A percentile compares a stretch with the other conserved stretches of the same genome.
Evolutionary conservation across 2,113 vertebrate genomes (phyloP).

Genomic region (Siphamia tubifer): DNA sequence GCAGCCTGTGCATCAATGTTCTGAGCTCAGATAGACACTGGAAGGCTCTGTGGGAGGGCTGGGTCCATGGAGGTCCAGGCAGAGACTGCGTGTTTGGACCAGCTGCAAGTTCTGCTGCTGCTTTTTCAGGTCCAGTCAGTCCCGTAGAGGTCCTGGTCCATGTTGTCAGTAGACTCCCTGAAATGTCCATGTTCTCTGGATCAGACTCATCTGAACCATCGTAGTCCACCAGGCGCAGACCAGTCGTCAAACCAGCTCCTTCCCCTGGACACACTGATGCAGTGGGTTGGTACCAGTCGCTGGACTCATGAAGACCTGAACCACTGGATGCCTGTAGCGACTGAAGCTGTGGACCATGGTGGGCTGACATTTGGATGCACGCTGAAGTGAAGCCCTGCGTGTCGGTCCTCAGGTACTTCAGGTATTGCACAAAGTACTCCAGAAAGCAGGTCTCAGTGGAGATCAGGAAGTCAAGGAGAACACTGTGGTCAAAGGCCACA

Average conservation of each 20-base stretch:
- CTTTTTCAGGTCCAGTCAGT: background rate
- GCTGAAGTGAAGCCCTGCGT: conserved; percentile 77
- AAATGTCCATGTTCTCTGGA: conserved; percentile 57
- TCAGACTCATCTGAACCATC: conserved; percentile 89
- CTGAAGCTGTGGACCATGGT: too few relatives aligned
- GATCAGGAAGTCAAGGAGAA: conserved; percentile 95
- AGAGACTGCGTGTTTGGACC: background rate
- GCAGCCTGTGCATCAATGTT: conserved; percentile 81
- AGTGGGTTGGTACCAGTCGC: too few relatives aligned
- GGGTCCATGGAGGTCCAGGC: too few relatives aligned
- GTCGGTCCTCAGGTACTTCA: conserved; percentile 84
- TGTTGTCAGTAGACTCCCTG: too few relatives aligned
- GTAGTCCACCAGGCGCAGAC: conserved; percentile 83
- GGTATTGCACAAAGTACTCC: conserved; percentile 91
- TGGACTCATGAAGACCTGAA: too few relatives aligned
- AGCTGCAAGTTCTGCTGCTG: too few relatives aligned
- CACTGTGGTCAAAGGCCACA: conserved; percentile 86
- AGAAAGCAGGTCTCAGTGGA: conserved; percentile 95
- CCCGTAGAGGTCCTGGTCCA: background rate
- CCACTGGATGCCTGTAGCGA: too few relatives aligned
- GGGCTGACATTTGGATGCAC: too few relatives aligned
- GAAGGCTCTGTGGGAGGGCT: too few relatives aligned
- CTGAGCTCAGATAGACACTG: conserved; percentile 83
- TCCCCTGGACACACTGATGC: background rate
- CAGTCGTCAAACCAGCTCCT: background rate